Percentiles rank a stretch among this genome's conserved stretches.
Conservation (phyloP, 2,797 vertebrate genomes). For the Sternarchorhynchus goeldii region DNA sequence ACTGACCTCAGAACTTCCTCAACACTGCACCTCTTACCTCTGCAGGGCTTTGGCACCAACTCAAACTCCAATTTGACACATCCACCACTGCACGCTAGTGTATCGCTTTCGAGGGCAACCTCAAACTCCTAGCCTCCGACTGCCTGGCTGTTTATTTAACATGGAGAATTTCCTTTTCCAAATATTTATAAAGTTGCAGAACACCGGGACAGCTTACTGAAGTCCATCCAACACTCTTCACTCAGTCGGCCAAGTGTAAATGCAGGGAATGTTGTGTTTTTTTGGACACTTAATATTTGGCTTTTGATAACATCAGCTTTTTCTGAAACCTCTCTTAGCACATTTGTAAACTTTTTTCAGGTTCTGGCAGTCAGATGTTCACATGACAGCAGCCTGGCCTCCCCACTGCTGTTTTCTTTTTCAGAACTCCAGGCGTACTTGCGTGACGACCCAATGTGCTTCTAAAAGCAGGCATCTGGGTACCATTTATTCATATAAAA, state of each 20-base stretch:
- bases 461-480: not conserved
- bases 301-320: slow-evolving; percentile 36
- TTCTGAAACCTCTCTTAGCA: slow-evolving; percentile 12
- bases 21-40: slow-evolving; percentile 35
- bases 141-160: slow-evolving; percentile 52
- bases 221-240: slow-evolving; percentile 54
- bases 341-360: slow-evolving; percentile 23
- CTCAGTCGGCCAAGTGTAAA: slow-evolving; percentile 43
- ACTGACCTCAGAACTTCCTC: slow-evolving; percentile 35
- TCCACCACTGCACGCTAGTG: slow-evolving; percentile 53
- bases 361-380: slow-evolving; percentile 1
- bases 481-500: not conserved
- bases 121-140: slow-evolving; percentile 48
- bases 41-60: slow-evolving; percentile 58
- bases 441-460: not conserved
- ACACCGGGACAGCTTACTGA: slow-evolving; percentile 53
- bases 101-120: slow-evolving; percentile 54
- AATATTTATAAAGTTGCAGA: slow-evolving; percentile 66
- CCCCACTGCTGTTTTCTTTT: not conserved
- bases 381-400: not conserved
- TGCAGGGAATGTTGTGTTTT: slow-evolving; percentile 24
- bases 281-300: slow-evolving; percentile 52
- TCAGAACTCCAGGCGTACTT: not conserved
- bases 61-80: slow-evolving; percentile 67
- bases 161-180: slow-evolving; percentile 65